Percentiles rank a stretch among this genome's conserved stretches.
Conservation (phyloP, 2,113 vertebrate genomes). For the pig (Sus scrofa) region T2T-Sscrofa CM000816.6:18468501-18469000, state of each 20-base stretch:
- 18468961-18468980: conserved; percentile 4
- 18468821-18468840: background rate
- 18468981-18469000: conserved; percentile 2
- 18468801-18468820: background rate
- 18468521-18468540: too few species aligned
- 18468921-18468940: background rate
- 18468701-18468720: conserved; percentile 17
- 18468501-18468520: conserved; percentile 57
- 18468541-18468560: too few species aligned
- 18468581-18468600: too few species aligned
- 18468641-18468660: conserved; percentile 44
- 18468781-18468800: background rate
- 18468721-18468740: background rate
- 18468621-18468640: conserved; percentile 60
- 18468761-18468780: background rate
- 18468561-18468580: too few species aligned
- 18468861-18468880: background rate
- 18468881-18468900: background rate
- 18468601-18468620: too few species aligned
- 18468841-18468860: conserved; percentile 19
- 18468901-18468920: background rate
- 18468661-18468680: conserved; percentile 49
- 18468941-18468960: background rate
- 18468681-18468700: background rate
- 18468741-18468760: background rate